Evolutionary conservation across 2,113 vertebrate species (phyloP).

Genomic region (Myiopsitta monachus): DNA sequence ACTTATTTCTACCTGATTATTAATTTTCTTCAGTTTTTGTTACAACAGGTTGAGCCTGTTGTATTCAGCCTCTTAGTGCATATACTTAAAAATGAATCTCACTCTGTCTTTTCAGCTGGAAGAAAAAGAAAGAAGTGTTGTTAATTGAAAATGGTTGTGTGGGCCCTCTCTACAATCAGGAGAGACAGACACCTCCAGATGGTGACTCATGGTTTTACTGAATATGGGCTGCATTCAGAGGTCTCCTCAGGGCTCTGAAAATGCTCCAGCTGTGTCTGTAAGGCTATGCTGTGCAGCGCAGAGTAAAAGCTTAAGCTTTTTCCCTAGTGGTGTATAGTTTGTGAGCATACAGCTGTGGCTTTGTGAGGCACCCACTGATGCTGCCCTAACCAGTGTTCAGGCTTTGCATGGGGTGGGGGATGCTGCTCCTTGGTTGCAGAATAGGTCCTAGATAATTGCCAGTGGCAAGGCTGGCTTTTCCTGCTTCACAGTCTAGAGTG

Average conservation of each 20-base stretch:
- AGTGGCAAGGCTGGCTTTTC: not conserved
- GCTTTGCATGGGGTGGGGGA: rapidly evolving
- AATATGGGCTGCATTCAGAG: not conserved
- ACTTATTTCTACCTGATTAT: not conserved
- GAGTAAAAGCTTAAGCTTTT: not conserved
- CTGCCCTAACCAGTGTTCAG: rapidly evolving
- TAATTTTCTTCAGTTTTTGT: not conserved
- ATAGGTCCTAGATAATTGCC: not conserved
- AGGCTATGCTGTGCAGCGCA: not conserved
- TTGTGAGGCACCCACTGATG: rapidly evolving
- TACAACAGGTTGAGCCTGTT: not conserved
- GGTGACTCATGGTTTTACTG: not conserved
- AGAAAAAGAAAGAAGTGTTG: not conserved
- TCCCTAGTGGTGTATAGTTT: rapidly evolving
- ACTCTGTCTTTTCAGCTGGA: not conserved
- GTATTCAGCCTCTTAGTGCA: not conserved
- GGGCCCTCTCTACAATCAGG: not conserved
- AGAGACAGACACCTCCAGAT: not conserved
- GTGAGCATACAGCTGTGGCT: not conserved
- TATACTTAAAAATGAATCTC: not conserved
- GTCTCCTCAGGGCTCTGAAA: not conserved
- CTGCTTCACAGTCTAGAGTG: not conserved
- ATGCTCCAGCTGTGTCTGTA: not conserved
- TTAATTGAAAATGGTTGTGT: not conserved
- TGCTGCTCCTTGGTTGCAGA: not conserved